Conservation (phyloP, 2,888 invertebrate species). For the Creontiades dilutus region DNA sequence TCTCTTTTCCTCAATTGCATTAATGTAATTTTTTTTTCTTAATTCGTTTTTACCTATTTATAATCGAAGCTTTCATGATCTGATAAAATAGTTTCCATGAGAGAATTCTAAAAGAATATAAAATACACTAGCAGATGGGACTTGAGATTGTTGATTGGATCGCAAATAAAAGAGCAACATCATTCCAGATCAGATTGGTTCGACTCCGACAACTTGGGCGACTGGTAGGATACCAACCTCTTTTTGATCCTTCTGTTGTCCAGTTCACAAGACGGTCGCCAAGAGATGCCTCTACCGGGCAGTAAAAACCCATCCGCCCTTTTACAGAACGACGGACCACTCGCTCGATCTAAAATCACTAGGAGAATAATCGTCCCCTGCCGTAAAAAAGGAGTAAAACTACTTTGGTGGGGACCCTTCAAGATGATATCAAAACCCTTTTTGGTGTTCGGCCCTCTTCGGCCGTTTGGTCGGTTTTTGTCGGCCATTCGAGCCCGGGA, state of each 20-base stretch:
- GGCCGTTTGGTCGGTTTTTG: constrained; percentile 11
- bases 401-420: constrained; percentile 2
- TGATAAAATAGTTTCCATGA: no score
- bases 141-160: no score
- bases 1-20: no score
- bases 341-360: constrained; percentile 5
- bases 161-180: no score
- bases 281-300: background rate
- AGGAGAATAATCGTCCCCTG: constrained; percentile 1
- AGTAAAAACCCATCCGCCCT: background rate
- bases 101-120: no score
- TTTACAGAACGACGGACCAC: background rate
- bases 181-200: background rate
- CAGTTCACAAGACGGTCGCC: background rate
- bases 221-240: background rate
- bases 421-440: constrained; percentile 33
- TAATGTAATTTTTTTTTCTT: no score
- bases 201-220: background rate
- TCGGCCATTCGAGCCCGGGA: constrained; percentile 15
- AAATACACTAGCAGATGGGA: no score
- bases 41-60: no score
- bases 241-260: background rate
- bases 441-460: constrained; percentile 27
- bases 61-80: no score
- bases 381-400: background rate